Conservation (phyloP, 1,140 invertebrate genomes). For the Euura lappo region DNA sequence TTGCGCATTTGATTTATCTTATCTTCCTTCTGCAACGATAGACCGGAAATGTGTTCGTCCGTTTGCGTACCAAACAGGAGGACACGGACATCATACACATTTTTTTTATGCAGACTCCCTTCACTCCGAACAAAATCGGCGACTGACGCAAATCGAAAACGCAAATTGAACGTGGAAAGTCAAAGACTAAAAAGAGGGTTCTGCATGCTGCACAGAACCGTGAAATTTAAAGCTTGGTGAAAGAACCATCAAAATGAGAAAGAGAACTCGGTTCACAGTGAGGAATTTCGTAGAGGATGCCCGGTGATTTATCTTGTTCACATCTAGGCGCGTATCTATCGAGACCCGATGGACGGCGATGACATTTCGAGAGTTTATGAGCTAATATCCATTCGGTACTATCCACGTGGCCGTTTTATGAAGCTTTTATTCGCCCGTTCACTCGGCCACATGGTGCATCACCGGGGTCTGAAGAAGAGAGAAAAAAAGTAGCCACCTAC, state of each 20-base stretch:
- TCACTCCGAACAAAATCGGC: too few species aligned
- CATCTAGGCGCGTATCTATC: not conserved
- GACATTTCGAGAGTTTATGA: not conserved
- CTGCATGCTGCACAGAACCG: too few species aligned
- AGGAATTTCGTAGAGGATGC: not conserved
- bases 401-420: not conserved
- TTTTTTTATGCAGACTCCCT: too few species aligned
- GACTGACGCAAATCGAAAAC: too few species aligned
- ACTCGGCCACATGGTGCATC: not conserved
- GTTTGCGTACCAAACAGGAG: not conserved
- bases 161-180: too few species aligned
- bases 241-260: too few species aligned
- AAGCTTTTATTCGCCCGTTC: not conserved
- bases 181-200: too few species aligned
- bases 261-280: too few species aligned
- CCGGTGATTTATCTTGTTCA: too few species aligned
- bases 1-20: not conserved
- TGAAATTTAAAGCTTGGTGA: too few species aligned
- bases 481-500: not conserved
- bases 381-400: conserved; percentile 1
- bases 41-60: not conserved
- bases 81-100: not conserved
- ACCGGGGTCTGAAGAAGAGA: not conserved
- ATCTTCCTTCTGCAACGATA: not conserved
- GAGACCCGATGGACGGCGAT: not conserved